Percentiles rank a stretch among this genome's conserved stretches.
Conservation (phyloP, 2,888 invertebrate species). For the Mythimna ferrago region DNA sequence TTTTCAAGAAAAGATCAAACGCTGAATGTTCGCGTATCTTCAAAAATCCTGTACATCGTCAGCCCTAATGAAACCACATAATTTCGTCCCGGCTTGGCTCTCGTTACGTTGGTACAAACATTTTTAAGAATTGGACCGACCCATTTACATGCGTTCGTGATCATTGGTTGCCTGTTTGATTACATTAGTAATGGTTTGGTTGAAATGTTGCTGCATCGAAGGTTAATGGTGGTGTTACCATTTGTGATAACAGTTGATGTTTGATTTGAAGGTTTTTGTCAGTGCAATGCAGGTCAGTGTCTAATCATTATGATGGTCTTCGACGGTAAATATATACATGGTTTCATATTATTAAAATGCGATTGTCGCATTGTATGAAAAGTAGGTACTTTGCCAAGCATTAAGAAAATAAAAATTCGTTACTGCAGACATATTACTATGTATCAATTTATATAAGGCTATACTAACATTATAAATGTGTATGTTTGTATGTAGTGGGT, state of each 20-base stretch:
- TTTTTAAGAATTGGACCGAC: constrained; percentile 67
- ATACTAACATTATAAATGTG: too few relatives aligned
- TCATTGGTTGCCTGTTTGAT: constrained; percentile 61
- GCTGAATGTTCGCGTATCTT: neutral
- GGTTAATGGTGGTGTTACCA: constrained; percentile 16
- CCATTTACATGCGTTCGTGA: constrained; percentile 58
- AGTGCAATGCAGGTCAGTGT: neutral
- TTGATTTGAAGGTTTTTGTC: constrained; percentile 6
- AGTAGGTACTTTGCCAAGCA: too few relatives aligned
- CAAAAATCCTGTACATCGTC: constrained; percentile 21
- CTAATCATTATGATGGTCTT: too few relatives aligned
- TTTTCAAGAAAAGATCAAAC: neutral
- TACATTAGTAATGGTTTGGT: constrained; percentile 52
- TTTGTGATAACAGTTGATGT: constrained; percentile 4
- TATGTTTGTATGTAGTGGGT: too few relatives aligned
- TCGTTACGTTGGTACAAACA: constrained; percentile 44
- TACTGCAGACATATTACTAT: neutral
- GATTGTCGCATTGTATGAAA: too few relatives aligned
- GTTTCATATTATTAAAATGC: too few relatives aligned
- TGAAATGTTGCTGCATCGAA: constrained; percentile 18
- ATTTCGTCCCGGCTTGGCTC: constrained; percentile 65
- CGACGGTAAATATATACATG: too few relatives aligned
- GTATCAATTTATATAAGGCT: neutral
- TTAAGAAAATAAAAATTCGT: too few relatives aligned
- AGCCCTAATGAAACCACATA: constrained; percentile 57